Conservation (phyloP, 2,113 vertebrate genomes). For the Ancistrus triradiatus region DNA sequence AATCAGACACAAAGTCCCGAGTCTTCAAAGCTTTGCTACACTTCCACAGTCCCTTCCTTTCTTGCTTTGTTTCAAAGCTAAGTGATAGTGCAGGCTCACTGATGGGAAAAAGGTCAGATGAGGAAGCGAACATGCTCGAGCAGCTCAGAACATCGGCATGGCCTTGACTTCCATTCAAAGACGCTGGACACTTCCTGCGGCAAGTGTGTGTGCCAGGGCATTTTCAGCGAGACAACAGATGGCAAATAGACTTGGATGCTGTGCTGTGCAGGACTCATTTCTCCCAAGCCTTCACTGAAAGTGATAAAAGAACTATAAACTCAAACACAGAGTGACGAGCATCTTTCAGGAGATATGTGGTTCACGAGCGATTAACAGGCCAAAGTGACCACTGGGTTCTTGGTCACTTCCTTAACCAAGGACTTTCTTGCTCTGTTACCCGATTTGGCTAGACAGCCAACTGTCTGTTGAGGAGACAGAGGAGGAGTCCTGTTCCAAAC, state of each 20-base stretch:
- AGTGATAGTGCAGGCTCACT: conserved; percentile 11
- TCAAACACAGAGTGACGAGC: not conserved
- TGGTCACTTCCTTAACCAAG: too few relatives aligned
- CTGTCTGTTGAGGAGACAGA: too few relatives aligned
- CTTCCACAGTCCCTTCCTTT: conserved; percentile 7
- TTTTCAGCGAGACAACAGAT: conserved; percentile 18
- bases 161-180: conserved; percentile 4
- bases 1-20: conserved; percentile 12
- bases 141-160: conserved; percentile 13
- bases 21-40: conserved; percentile 20
- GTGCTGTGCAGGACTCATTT: conserved; percentile 7
- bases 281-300: not conserved
- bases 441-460: too few relatives aligned
- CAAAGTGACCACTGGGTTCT: too few relatives aligned
- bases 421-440: too few relatives aligned
- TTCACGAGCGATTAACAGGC: too few relatives aligned
- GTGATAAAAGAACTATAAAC: not conserved
- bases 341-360: conserved; percentile 14
- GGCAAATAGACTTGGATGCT: conserved; percentile 9
- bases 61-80: conserved; percentile 32
- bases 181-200: conserved; percentile 28
- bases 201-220: conserved; percentile 25
- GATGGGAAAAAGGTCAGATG: conserved; percentile 10
- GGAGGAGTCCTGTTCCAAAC: too few relatives aligned
- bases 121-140: conserved; percentile 27